Conservation (phyloP, 2,797 vertebrate genomes). For the Hapalemur alaotrensis region DNA sequence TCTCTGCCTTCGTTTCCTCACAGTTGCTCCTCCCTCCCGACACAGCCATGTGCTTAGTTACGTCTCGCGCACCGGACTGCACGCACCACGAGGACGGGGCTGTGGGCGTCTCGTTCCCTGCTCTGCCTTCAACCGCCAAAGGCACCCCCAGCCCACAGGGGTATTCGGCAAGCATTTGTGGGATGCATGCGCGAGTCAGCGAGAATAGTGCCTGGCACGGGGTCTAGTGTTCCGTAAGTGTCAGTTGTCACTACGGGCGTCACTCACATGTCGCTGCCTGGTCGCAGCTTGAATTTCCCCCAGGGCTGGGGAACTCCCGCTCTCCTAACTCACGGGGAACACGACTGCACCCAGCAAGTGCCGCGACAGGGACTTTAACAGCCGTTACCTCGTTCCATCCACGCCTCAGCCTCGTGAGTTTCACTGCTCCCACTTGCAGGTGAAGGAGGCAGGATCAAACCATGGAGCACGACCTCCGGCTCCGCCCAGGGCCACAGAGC, state of each 20-base stretch:
- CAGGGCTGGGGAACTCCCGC: neutral
- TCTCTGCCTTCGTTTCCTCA: neutral
- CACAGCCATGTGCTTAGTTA: neutral
- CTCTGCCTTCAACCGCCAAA: neutral
- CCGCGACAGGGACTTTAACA: neutral
- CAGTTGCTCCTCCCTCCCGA: neutral
- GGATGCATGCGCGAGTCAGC: neutral
- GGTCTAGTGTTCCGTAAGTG: neutral
- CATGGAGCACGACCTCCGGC: neutral
- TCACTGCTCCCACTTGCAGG: neutral
- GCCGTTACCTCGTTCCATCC: neutral
- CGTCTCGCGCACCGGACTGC: neutral
- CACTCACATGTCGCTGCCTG: neutral
- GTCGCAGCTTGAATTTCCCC: neutral
- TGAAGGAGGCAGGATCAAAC: neutral
- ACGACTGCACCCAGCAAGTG: neutral
- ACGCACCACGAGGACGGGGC: neutral
- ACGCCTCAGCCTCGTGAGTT: neutral
- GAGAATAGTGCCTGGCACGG: neutral
- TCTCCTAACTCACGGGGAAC: neutral
- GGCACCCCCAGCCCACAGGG: neutral
- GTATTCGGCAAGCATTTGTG: neutral
- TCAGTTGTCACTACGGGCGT: neutral
- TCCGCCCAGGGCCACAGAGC: neutral
- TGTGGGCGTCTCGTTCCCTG: neutral